Conservation (phyloP, 1,140 invertebrate genomes). For the Fopius arisanus region DNA sequence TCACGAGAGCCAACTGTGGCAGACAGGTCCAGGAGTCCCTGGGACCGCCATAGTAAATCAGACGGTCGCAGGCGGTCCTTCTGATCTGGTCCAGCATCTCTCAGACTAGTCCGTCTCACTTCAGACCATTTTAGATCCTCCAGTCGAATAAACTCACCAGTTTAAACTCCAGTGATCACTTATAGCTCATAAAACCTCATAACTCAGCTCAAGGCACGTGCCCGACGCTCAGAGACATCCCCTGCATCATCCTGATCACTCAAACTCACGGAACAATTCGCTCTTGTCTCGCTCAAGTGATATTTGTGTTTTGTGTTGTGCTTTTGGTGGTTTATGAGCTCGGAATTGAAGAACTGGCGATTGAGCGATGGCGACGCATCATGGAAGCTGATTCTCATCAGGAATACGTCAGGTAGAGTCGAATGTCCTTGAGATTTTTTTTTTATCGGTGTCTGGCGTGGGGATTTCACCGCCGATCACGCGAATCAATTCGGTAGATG, state of each 20-base stretch:
- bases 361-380: not conserved
- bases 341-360: not conserved
- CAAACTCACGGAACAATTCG: no score
- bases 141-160: not conserved
- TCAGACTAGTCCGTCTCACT: not conserved
- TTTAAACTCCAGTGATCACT: slow-evolving; percentile 47
- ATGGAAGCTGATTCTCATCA: slow-evolving; percentile 8
- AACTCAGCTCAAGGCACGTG: slow-evolving; percentile 58
- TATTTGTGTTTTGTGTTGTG: not conserved
- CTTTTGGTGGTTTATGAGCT: not conserved
- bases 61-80: slow-evolving; percentile 64
- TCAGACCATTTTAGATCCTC: not conserved
- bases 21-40: slow-evolving; percentile 32
- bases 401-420: slow-evolving; percentile 2
- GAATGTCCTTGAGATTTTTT: not conserved
- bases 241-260: no score
- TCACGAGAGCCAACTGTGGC: slow-evolving; percentile 33
- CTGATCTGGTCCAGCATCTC: slow-evolving; percentile 53
- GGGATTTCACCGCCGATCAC: not conserved
- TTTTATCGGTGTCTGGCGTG: not conserved
- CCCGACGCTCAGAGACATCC: slow-evolving; percentile 18
- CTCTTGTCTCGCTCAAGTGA: not conserved
- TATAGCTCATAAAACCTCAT: slow-evolving; percentile 61
- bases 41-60: slow-evolving; percentile 62
- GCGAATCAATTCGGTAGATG: not conserved